Evolutionary conservation across 92 coral and sea anemone species (phyloP).

Genomic region (Umimayanthus chanpuru): DNA sequence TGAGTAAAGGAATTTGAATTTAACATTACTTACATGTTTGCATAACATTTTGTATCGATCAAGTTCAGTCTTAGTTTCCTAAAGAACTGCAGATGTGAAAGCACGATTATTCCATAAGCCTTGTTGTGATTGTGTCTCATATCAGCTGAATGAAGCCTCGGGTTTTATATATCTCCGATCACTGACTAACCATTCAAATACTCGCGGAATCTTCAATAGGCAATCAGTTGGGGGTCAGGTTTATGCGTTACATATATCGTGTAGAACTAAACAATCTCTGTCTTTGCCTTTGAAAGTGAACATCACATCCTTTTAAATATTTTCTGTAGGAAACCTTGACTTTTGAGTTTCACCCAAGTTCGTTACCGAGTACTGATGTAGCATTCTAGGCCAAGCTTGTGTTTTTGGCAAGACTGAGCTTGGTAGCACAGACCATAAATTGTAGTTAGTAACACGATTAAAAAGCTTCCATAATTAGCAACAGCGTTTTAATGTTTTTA

Average conservation of each 20-base stretch:
- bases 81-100: neutral
- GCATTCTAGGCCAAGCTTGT: neutral
- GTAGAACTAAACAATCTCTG: neutral
- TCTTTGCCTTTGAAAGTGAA: neutral
- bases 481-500: neutral
- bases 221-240: neutral
- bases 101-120: neutral
- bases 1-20: conserved; percentile 9
- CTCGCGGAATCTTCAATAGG: conserved; percentile 10
- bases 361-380: neutral
- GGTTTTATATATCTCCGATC: neutral
- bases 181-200: conserved; percentile 15
- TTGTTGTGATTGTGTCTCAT: neutral
- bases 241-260: neutral
- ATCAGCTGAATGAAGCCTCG: conserved; percentile 33
- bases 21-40: neutral
- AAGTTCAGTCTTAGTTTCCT: neutral
- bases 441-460: neutral
- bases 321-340: neutral
- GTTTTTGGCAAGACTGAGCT: neutral
- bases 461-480: neutral
- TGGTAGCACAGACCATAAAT: neutral
- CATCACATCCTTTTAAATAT: neutral
- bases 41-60: neutral
- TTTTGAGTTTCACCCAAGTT: neutral